Evolutionary conservation across 2,888 invertebrate genomes (phyloP).

Genomic region (Ennomos quercinarius): DNA sequence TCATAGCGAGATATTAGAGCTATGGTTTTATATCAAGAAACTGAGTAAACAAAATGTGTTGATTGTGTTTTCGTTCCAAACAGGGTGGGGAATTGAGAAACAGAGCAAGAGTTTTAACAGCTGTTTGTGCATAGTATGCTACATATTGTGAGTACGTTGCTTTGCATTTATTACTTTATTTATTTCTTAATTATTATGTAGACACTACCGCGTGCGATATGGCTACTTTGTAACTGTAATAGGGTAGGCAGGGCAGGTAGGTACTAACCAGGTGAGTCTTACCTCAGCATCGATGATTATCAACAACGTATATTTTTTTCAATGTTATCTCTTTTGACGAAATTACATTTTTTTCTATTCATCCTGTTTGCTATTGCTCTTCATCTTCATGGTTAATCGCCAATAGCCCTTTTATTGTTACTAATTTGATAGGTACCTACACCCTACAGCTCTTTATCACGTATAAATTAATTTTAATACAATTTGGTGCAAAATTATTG

Average conservation of each 20-base stretch:
- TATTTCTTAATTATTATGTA: not conserved
- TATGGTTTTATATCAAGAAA: conserved; percentile 16
- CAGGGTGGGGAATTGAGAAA: conserved; percentile 53
- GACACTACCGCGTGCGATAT: too few relatives aligned
- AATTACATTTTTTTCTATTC: conserved; percentile 38
- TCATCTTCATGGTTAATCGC: too few relatives aligned
- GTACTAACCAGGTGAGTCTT: too few relatives aligned
- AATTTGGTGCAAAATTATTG: too few relatives aligned
- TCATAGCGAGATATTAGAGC: conserved; percentile 6
- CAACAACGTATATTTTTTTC: not conserved
- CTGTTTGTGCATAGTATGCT: conserved; percentile 80
- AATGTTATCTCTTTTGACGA: not conserved
- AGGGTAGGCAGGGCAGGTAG: too few relatives aligned
- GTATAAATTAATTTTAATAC: too few relatives aligned
- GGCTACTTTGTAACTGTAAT: too few relatives aligned
- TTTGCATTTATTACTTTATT: conserved; percentile 2
- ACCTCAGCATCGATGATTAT: too few relatives aligned
- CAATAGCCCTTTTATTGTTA: too few relatives aligned
- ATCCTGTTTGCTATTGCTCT: too few relatives aligned
- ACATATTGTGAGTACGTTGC: conserved; percentile 71
- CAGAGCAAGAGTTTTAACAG: conserved; percentile 66
- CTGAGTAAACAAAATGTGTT: conserved; percentile 57
- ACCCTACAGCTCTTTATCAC: too few relatives aligned
- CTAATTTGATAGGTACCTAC: too few relatives aligned
- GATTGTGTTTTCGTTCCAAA: conserved; percentile 63